Evolutionary conservation across 2,888 invertebrate genomes (phyloP).

Genomic region (Hoplodrina blanda): DNA sequence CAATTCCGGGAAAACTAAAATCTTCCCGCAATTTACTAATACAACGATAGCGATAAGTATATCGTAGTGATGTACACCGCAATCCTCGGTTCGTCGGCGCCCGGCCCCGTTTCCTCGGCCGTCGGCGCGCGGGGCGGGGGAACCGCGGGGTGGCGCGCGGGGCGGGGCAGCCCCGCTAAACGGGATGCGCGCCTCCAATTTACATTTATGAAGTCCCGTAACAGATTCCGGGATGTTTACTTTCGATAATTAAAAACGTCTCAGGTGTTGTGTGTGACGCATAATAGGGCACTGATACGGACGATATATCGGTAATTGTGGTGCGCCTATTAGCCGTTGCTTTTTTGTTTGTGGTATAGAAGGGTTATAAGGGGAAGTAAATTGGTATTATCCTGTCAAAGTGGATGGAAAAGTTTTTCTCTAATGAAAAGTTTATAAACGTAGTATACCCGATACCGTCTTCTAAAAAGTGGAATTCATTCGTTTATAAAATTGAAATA

Average conservation of each 20-base stretch:
- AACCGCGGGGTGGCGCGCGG: slow-evolving; percentile 56
- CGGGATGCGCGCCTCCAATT: slow-evolving; percentile 89
- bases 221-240: slow-evolving; percentile 89
- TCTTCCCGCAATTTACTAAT: slow-evolving; percentile 66
- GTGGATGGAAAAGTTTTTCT: background rate
- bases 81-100: slow-evolving; percentile 70
- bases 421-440: background rate
- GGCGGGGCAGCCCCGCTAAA: slow-evolving; percentile 76
- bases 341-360: slow-evolving; percentile 12
- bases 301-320: slow-evolving; percentile 38
- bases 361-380: background rate
- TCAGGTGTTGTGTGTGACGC: slow-evolving; percentile 75
- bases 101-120: slow-evolving; percentile 69
- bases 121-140: slow-evolving; percentile 53
- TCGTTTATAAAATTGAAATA: slow-evolving; percentile 3
- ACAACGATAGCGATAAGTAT: slow-evolving; percentile 68
- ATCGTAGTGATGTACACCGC: slow-evolving; percentile 75
- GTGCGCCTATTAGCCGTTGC: slow-evolving; percentile 11
- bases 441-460: background rate
- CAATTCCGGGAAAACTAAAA: slow-evolving; percentile 60
- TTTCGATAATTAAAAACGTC: slow-evolving; percentile 90
- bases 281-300: slow-evolving; percentile 59
- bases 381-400: background rate
- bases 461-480: background rate
- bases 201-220: slow-evolving; percentile 90